A percentile compares a stretch with the other conserved stretches of the same genome.
phyloP scores from a whole-genome alignment of 2,888 invertebrate species.

The Cheilosia vulpina region DNA sequence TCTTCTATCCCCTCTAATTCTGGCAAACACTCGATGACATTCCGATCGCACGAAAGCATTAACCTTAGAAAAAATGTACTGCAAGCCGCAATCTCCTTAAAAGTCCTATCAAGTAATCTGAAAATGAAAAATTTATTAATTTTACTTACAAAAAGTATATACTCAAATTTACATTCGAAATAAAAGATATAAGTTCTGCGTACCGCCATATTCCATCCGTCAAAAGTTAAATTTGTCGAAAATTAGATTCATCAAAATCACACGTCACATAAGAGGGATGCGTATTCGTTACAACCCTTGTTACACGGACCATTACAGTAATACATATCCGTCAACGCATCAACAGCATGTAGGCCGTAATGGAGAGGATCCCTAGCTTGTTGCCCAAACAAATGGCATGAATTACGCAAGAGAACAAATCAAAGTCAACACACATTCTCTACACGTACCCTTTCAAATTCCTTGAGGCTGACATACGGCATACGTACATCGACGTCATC shows the following conservation, averaged over 20 bases:
- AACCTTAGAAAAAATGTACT: too few relatives aligned
- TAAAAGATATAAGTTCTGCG: too few relatives aligned
- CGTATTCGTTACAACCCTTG: conserved; percentile 11
- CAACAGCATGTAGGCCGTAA: neutral
- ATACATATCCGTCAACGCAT: neutral
- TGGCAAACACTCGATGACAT: too few relatives aligned
- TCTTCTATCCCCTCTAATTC: too few relatives aligned
- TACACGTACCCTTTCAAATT: neutral
- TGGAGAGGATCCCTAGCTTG: neutral
- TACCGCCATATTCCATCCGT: too few relatives aligned
- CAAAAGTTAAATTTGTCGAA: too few relatives aligned
- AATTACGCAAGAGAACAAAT: conserved; percentile 2
- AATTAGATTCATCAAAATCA: neutral
- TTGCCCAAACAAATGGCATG: conserved; percentile 1
- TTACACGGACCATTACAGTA: conserved; percentile 12
- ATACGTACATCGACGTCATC: neutral
- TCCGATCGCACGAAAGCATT: too few relatives aligned
- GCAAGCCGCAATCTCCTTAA: too few relatives aligned
- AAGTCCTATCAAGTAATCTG: too few relatives aligned
- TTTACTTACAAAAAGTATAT: too few relatives aligned
- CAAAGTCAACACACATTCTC: neutral
- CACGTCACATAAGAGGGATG: neutral
- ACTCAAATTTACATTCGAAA: too few relatives aligned
- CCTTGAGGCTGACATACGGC: conserved; percentile 3
- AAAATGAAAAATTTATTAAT: too few relatives aligned